Percentiles rank a stretch among this genome's conserved stretches.
Evolutionary conservation across 1,140 invertebrate genomes (phyloP).

Genomic region (Drosophila watanabei): DNA sequence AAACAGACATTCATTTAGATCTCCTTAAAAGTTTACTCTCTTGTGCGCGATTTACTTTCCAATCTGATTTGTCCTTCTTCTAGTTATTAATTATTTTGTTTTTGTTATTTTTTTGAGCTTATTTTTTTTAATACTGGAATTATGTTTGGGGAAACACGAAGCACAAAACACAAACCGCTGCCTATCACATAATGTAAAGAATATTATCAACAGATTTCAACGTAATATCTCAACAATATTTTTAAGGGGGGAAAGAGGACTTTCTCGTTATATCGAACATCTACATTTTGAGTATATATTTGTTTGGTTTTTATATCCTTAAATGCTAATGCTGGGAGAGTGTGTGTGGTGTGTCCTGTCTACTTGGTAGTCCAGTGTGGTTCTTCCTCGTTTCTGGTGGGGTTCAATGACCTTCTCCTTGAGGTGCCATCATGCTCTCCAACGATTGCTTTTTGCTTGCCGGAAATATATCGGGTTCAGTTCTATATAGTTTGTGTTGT

Average conservation of each 20-base stretch:
- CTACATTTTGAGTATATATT: constrained; percentile 28
- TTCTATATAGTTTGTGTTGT: constrained; percentile 3
- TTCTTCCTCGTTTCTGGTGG: constrained; percentile 63
- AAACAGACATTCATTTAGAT: constrained; percentile 28
- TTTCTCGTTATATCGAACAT: constrained; percentile 13
- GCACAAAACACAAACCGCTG: constrained; percentile 31
- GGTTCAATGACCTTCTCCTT: constrained; percentile 52
- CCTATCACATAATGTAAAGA: constrained; percentile 27
- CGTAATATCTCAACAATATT: constrained; percentile 30
- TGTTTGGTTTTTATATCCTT: constrained; percentile 41
- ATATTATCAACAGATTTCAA: constrained; percentile 25
- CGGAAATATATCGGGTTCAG: neutral
- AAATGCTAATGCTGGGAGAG: constrained; percentile 25
- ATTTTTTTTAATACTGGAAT: constrained; percentile 10
- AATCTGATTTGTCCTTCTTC: constrained; percentile 66
- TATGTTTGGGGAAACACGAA: constrained; percentile 21
- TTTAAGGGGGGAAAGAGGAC: constrained; percentile 6
- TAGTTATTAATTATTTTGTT: constrained; percentile 27
- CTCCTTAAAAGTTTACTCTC: constrained; percentile 48
- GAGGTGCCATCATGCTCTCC: neutral
- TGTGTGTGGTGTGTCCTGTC: constrained; percentile 3
- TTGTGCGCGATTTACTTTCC: constrained; percentile 51
- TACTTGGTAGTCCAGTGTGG: constrained; percentile 63
- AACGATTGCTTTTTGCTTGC: neutral
- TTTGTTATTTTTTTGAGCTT: constrained; percentile 40